phyloP scores from a whole-genome alignment of 2,888 invertebrate genomes.

The Blastobasis lacticolella region DNA sequence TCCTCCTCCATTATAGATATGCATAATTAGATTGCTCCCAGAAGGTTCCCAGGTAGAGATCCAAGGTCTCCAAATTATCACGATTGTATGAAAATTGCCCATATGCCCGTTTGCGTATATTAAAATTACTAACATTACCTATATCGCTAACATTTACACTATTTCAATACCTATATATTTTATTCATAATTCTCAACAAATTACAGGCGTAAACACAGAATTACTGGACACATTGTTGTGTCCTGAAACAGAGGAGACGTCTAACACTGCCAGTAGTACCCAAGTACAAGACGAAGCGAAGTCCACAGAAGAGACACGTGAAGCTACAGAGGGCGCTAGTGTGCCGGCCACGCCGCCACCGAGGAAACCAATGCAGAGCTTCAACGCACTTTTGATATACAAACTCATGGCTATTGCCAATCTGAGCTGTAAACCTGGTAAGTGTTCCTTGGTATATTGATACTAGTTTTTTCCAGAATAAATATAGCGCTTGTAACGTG shows the following conservation, averaged over 20 bases:
- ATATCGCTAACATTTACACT: no score
- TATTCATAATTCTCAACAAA: background rate
- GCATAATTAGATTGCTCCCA: no score
- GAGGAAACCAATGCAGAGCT: conserved; percentile 73
- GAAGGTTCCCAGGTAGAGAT: no score
- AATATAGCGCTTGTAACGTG: no score
- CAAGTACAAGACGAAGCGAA: conserved; percentile 12
- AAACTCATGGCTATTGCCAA: conserved; percentile 88
- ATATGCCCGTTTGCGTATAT: no score
- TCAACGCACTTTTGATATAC: conserved; percentile 88
- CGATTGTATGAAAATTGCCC: no score
- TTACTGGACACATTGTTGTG: conserved; percentile 85
- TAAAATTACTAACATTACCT: no score
- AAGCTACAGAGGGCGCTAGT: background rate
- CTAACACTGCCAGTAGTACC: conserved; percentile 7
- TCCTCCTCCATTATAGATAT: no score
- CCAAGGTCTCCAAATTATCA: no score
- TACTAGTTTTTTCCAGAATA: no score
- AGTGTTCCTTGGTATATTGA: conserved; percentile 30
- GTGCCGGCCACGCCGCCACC: conserved; percentile 26
- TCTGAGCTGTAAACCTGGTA: conserved; percentile 89
- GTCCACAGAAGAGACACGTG: conserved; percentile 19
- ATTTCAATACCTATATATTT: no score
- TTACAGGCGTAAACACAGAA: conserved; percentile 85
- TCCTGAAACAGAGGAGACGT: conserved; percentile 61